Percentiles rank a stretch among this genome's conserved stretches.
phyloP scores from a whole-genome alignment of 2,113 vertebrate genomes.

The Bothrops jararaca region DNA sequence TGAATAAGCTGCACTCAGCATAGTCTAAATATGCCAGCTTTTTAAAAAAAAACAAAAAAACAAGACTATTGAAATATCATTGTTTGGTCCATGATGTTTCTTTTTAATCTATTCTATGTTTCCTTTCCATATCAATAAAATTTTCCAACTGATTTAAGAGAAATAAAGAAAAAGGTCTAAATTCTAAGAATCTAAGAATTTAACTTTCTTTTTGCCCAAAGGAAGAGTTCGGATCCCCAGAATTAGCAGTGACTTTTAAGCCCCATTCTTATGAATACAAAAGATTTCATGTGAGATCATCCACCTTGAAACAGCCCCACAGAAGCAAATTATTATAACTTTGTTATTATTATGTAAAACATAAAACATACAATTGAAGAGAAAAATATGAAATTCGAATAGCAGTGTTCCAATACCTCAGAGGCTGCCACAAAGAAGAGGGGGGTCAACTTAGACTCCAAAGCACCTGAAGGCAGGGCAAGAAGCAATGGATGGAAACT shows the following conservation, averaged over 20 bases:
- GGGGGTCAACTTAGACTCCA: not conserved
- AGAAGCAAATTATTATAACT: conserved; percentile 19
- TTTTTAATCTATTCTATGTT: not conserved
- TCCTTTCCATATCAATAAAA: not conserved
- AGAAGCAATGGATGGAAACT: not conserved
- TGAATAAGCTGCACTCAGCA: conserved; percentile 21
- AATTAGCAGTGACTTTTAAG: conserved; percentile 31
- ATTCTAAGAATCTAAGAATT: not conserved
- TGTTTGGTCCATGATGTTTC: not conserved
- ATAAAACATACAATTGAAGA: not conserved
- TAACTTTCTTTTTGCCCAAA: not conserved
- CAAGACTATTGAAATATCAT: not conserved
- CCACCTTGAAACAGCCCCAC: not conserved
- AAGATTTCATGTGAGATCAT: not conserved
- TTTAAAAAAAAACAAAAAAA: not conserved
- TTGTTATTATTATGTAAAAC: not conserved
- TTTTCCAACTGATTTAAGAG: not conserved
- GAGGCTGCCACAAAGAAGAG: not conserved
- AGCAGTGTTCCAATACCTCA: not conserved
- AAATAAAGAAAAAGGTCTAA: not conserved
- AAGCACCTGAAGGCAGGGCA: not conserved
- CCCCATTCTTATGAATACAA: not conserved
- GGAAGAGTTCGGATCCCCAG: not conserved
- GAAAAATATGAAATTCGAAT: not conserved
- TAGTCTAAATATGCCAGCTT: accelerated